Conservation (phyloP, 1,140 invertebrate genomes). For the Lepidurus arcticus region DNA sequence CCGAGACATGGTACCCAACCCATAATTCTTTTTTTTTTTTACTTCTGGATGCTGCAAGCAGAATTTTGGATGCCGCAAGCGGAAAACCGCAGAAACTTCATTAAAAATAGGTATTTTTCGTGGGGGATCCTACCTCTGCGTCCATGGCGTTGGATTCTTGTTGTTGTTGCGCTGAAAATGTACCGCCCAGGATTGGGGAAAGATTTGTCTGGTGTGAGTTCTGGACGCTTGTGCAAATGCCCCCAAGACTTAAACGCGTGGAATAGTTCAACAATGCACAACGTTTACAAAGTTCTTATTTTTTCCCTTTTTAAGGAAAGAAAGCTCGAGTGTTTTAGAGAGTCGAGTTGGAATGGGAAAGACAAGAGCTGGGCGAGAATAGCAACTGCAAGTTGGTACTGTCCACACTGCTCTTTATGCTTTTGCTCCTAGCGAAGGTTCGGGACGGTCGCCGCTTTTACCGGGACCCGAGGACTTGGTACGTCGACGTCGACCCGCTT, state of each 20-base stretch:
- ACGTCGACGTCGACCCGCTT: slow-evolving; percentile 6
- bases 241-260: too few species aligned
- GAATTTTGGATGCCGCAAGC: not conserved
- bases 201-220: too few species aligned
- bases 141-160: not conserved
- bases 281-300: not conserved
- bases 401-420: not conserved
- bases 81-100: not conserved
- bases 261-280: not conserved
- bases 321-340: not conserved
- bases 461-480: not conserved
- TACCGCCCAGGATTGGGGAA: not conserved
- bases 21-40: too few species aligned
- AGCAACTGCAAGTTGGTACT: slow-evolving; percentile 1
- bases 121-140: not conserved
- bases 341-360: not conserved
- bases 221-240: too few species aligned
- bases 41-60: not conserved
- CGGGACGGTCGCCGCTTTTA: not conserved
- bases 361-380: not conserved
- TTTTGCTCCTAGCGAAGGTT: not conserved
- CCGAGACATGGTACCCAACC: not conserved
- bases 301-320: not conserved
- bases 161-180: not conserved
- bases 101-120: not conserved